Conservation (phyloP, 2,797 vertebrate species). For the Leuciscus waleckii region DNA sequence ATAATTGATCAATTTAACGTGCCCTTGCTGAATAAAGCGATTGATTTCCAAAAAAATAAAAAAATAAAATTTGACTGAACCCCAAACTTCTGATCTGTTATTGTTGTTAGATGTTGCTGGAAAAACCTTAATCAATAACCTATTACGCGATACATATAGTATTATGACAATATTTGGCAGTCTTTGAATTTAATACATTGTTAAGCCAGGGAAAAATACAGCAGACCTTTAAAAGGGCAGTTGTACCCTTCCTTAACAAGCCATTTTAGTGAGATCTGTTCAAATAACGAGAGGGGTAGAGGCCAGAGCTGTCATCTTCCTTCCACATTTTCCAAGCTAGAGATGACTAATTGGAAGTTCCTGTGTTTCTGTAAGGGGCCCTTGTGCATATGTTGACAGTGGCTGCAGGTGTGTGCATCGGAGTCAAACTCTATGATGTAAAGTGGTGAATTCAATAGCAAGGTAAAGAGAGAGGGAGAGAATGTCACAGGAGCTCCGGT, state of each 20-base stretch:
- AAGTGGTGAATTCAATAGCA: slow-evolving; percentile 70
- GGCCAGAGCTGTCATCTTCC: slow-evolving; percentile 37
- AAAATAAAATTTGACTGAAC: background rate
- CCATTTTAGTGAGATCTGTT: slow-evolving; percentile 45
- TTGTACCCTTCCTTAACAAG: slow-evolving; percentile 21
- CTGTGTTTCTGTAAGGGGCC: slow-evolving; percentile 15
- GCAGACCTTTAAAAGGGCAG: slow-evolving; percentile 36
- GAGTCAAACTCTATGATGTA: slow-evolving; percentile 68
- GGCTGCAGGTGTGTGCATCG: slow-evolving; percentile 58
- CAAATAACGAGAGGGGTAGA: slow-evolving; percentile 39
- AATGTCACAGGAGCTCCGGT: slow-evolving; percentile 58
- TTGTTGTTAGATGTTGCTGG: background rate
- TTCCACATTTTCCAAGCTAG: slow-evolving; percentile 15
- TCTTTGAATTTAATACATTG: slow-evolving; percentile 9
- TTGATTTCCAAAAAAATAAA: background rate
- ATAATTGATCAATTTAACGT: background rate
- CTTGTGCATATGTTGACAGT: slow-evolving; percentile 38
- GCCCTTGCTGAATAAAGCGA: background rate
- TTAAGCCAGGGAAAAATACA: slow-evolving; percentile 26
- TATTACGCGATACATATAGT: background rate
- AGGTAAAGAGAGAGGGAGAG: slow-evolving; percentile 52
- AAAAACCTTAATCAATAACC: background rate
- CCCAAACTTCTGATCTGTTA: background rate
- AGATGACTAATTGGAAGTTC: slow-evolving; percentile 46
- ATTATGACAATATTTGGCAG: slow-evolving; percentile 6